Base-by-base conservation (phyloP, 2,888 invertebrate genomes). In the Agriotes lineatus region DNA sequence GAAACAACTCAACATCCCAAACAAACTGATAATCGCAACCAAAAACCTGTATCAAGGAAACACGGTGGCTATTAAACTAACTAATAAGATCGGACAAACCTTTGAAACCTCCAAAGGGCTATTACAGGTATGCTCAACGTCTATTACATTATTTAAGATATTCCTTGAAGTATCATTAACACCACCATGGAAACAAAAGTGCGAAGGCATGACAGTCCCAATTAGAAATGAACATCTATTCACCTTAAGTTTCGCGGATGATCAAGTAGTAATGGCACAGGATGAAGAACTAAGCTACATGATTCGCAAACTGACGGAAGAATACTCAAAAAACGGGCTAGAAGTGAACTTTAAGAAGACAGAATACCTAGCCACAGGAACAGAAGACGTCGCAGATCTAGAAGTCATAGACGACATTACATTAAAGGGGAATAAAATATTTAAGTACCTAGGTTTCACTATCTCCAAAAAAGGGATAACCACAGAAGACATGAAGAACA, bases 321-420 rank as follows among this genome's bases (percentile, higher is more conserved):
- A 44, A 44, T 44, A 44, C 10, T 14, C 16, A 7, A 42, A 33
- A 22, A 45, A 22, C 9, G 39, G 42, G 16, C 37, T 57, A 2
- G 45, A 35, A 25, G 22, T 67, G 7, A 61, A 62, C 18, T 44
- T 62, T 19, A 16, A 39, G 1, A 67, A 67, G 42, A 33, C 62
- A 16, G 12, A 62, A 16, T 39, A 57, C 1, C 3, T 57, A 12
- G 4, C 7, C 25, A 25, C n/a, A 57, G 37, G 4, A 19, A 18
- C 19, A 18, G 19, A 45, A 18, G 45, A 45, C 3, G 18, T 18
- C 12, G 19, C 3, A 18, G 18, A 18, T 45, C n/a, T 45, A 18
- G 19, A 45, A 45, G 7, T 19, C 16, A 14, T 4, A 45, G 45
- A 45, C n/a, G 16, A 42, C 16, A 3, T 45, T 4, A n/a, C 2